These are phyloP conservation scores for Elachura formosa DNA, from an alignment of 2,113 vertebrate genomes.

Conservation along the genomic window DNA sequence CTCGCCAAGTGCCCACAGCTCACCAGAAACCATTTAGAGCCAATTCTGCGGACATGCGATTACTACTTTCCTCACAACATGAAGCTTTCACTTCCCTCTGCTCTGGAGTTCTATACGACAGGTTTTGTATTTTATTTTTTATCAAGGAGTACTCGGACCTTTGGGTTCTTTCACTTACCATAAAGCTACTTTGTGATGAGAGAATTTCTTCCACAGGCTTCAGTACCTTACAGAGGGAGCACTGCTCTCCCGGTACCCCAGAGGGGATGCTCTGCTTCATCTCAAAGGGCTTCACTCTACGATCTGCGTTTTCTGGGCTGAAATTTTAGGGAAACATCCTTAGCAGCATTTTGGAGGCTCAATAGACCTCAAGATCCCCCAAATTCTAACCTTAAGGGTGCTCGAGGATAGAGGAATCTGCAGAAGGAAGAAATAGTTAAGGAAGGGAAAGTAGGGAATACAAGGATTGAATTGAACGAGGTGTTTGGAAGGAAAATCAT, in stretches of 20 bases:
- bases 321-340: not conserved
- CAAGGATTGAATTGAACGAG: not conserved
- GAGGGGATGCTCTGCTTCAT: not conserved
- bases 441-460: rapidly evolving
- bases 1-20: not conserved
- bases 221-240: not conserved
- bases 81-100: not conserved
- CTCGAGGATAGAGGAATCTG: not conserved
- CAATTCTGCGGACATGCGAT: not conserved
- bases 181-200: not conserved
- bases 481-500: not conserved
- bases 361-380: not conserved
- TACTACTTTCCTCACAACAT: not conserved
- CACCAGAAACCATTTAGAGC: not conserved
- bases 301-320: not conserved
- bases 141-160: not conserved
- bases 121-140: not conserved
- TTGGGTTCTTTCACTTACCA: not conserved
- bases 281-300: not conserved
- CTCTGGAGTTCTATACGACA: not conserved
- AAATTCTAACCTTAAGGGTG: not conserved
- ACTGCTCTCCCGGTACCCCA: too few relatives aligned
- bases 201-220: not conserved
- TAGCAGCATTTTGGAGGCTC: not conserved
- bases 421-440: rapidly evolving